phyloP scores from a whole-genome alignment of 2,113 vertebrate genomes.

The Psilopsiagon aymara region DNA sequence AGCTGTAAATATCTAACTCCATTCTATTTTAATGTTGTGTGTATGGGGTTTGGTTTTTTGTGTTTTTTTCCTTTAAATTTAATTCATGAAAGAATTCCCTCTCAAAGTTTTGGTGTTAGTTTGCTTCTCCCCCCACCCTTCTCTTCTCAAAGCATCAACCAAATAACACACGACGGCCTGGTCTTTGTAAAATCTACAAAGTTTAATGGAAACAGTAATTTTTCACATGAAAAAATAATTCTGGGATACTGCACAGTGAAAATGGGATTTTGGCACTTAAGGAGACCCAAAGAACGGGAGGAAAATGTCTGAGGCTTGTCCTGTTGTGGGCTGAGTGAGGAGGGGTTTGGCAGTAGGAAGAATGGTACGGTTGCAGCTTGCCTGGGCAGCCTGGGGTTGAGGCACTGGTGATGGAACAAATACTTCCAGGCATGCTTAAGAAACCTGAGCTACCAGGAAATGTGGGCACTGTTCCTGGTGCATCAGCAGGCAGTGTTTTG shows the following conservation, averaged over 20 bases:
- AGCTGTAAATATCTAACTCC: slow-evolving; percentile 63
- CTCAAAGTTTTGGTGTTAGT: not conserved
- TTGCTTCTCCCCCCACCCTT: not conserved
- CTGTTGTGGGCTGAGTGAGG: not conserved
- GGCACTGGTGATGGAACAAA: not conserved
- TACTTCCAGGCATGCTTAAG: not conserved
- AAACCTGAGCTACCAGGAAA: not conserved
- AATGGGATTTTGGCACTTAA: not conserved
- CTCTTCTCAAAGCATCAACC: not conserved
- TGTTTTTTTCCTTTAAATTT: slow-evolving; percentile 10
- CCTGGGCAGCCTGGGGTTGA: not conserved
- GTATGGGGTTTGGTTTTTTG: not conserved
- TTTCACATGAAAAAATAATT: not conserved
- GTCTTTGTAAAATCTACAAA: not conserved
- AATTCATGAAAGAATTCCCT: slow-evolving; percentile 6
- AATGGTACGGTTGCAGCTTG: not conserved
- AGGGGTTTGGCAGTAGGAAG: not conserved
- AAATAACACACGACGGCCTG: not conserved
- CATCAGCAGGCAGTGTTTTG: not conserved
- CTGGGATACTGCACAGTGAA: not conserved
- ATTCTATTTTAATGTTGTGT: slow-evolving; percentile 43
- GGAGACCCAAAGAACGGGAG: not conserved
- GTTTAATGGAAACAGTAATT: not conserved
- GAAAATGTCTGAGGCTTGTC: not conserved
- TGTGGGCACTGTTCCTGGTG: not conserved